A percentile compares a stretch with the other conserved stretches of the same genome.
These are phyloP conservation scores for Morphnarchus princeps DNA, from an alignment of 2,113 vertebrate species.

Conservation along the genomic window DNA sequence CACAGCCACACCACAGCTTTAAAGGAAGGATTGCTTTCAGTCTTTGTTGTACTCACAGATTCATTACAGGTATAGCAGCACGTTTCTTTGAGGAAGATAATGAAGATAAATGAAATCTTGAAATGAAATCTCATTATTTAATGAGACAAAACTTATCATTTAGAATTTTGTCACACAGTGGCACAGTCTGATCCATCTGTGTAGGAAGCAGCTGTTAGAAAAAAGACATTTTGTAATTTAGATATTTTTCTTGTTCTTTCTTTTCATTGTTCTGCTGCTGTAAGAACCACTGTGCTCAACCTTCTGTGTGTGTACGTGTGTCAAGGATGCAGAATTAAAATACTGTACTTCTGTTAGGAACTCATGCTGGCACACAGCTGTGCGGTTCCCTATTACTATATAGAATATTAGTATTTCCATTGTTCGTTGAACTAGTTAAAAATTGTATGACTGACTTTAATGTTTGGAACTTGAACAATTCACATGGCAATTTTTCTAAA, in stretches of 20 bases:
- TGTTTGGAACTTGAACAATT: not conserved
- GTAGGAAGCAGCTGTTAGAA: not conserved
- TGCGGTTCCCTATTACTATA: not conserved
- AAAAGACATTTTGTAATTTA: not conserved
- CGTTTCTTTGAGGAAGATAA: not conserved
- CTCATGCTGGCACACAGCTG: not conserved
- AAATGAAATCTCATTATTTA: not conserved
- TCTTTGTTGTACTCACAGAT: not conserved
- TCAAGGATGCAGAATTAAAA: not conserved
- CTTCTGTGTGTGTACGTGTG: not conserved
- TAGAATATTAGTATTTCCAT: not conserved
- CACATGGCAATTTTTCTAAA: not conserved
- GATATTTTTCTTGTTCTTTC: not conserved
- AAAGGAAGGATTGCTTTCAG: not conserved
- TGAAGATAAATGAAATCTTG: not conserved
- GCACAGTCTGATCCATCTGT: not conserved
- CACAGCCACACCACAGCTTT: not conserved
- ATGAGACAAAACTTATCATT: not conserved
- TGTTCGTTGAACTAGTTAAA: not conserved
- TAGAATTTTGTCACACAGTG: not conserved
- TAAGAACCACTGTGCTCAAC: not conserved
- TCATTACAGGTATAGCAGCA: not conserved
- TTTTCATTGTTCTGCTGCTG: not conserved
- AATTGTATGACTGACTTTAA: not conserved
- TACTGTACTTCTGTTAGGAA: not conserved